A percentile compares a stretch with the other conserved stretches of the same genome.
phyloP scores from a whole-genome alignment of 1,140 invertebrate genomes.

The Danaus melanippus region DNA sequence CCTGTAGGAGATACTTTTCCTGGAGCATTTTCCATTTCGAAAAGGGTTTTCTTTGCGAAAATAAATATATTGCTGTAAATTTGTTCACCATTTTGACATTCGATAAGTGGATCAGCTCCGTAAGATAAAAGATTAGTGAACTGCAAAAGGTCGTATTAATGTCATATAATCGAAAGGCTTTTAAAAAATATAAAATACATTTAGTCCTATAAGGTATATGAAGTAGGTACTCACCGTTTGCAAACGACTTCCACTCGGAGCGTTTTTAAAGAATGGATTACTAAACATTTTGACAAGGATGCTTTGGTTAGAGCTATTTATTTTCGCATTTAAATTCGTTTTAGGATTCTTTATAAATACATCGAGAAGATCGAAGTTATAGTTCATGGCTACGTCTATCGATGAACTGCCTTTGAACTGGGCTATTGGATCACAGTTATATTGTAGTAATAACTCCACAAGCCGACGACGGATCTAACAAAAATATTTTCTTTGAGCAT shows the following conservation, averaged over 20 bases:
- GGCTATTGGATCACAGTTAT: slow-evolving; percentile 34
- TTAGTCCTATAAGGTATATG: neutral
- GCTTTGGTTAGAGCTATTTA: slow-evolving; percentile 47
- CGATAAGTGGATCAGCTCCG: slow-evolving; percentile 49
- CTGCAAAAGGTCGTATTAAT: slow-evolving; percentile 26
- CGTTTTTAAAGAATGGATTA: slow-evolving; percentile 33
- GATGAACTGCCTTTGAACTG: slow-evolving; percentile 47
- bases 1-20: no score
- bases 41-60: slow-evolving; percentile 32
- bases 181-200: no score
- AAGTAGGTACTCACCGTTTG: slow-evolving; percentile 31
- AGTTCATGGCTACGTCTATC: slow-evolving; percentile 40
- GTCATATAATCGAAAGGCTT: no score
- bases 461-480: slow-evolving; percentile 39
- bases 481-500: neutral
- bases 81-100: slow-evolving; percentile 39
- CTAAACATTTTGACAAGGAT: slow-evolving; percentile 52
- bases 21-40: slow-evolving; percentile 28
- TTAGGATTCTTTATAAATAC: slow-evolving; percentile 39
- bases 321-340: slow-evolving; percentile 41
- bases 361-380: slow-evolving; percentile 33
- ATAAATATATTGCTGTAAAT: slow-evolving; percentile 48
- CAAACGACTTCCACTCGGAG: slow-evolving; percentile 25
- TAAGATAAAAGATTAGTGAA: slow-evolving; percentile 45
- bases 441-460: slow-evolving; percentile 40